Conservation (phyloP, 2,797 vertebrate species). For the Holocentrus rufus region DNA sequence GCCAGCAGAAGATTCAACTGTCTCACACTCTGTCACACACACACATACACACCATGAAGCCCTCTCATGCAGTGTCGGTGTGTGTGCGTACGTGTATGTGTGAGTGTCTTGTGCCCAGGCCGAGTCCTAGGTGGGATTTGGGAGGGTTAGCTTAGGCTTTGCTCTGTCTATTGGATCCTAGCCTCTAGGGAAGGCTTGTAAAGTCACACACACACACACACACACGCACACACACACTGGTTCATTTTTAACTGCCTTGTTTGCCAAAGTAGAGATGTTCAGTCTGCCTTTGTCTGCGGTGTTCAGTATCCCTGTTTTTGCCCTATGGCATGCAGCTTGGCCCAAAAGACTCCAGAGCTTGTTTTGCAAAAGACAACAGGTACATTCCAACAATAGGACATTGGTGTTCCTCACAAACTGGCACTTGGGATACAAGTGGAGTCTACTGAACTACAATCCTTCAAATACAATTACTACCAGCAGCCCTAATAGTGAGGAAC, state of each 20-base stretch:
- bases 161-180: constrained; percentile 45
- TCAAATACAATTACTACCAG: not conserved
- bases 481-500: not conserved
- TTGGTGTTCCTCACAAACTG: not conserved
- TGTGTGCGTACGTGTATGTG: not conserved
- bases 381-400: constrained; percentile 11
- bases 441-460: not conserved
- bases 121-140: constrained; percentile 45
- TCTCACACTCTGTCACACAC: not conserved
- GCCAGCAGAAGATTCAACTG: not conserved
- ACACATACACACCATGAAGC: not conserved
- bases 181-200: constrained; percentile 30
- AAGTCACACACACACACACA: constrained; percentile 4
- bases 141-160: constrained; percentile 38
- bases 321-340: not conserved
- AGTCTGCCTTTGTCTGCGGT: constrained; percentile 10
- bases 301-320: constrained; percentile 13
- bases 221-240: not conserved
- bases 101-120: constrained; percentile 1
- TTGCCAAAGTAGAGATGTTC: constrained; percentile 1
- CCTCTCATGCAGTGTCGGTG: not conserved
- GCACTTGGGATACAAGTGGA: not conserved
- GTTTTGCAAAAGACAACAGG: constrained; percentile 2
- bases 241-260: constrained; percentile 19
- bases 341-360: not conserved